These are phyloP conservation scores for Euwallacea similis DNA, from an alignment of 1,140 invertebrate genomes.

Conservation along the genomic window DNA sequence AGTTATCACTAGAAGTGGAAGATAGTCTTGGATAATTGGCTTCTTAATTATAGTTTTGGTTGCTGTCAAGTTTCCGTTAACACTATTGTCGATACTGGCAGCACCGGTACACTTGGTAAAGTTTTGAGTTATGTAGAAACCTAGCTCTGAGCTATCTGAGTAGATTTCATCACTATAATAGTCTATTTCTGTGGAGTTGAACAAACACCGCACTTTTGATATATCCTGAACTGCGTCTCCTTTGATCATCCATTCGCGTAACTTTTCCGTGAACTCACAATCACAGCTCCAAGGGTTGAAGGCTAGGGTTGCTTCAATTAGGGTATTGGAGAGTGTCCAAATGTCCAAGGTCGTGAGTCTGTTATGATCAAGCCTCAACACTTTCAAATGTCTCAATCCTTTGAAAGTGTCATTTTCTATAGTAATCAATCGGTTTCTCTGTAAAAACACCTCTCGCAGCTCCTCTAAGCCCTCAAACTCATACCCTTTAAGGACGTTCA, in stretches of 20 bases:
- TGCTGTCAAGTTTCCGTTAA: slow-evolving; percentile 66
- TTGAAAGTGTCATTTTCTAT: slow-evolving; percentile 81
- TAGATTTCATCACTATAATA: slow-evolving; percentile 60
- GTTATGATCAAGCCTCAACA: slow-evolving; percentile 79
- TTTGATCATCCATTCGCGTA: slow-evolving; percentile 75
- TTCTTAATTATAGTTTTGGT: slow-evolving; percentile 72
- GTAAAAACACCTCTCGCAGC: slow-evolving; percentile 65
- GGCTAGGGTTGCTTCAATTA: slow-evolving; percentile 71
- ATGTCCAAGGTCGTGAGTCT: slow-evolving; percentile 71
- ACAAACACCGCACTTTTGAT: slow-evolving; percentile 63
- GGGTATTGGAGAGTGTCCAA: slow-evolving; percentile 70
- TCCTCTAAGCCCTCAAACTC: slow-evolving; percentile 71
- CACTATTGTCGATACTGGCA: slow-evolving; percentile 67
- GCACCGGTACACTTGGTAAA: slow-evolving; percentile 62
- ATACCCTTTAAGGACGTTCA: slow-evolving; percentile 75
- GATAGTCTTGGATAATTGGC: slow-evolving; percentile 75
- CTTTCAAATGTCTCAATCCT: slow-evolving; percentile 67
- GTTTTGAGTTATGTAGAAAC: slow-evolving; percentile 61
- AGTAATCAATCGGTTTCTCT: slow-evolving; percentile 68
- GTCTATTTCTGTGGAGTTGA: slow-evolving; percentile 59
- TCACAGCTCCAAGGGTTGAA: slow-evolving; percentile 87
- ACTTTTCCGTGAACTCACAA: slow-evolving; percentile 78
- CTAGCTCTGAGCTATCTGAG: slow-evolving; percentile 58
- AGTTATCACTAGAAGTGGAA: slow-evolving; percentile 75
- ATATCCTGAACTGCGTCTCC: slow-evolving; percentile 66